Evolutionary conservation across 1,140 invertebrate species (phyloP), one percentile per base, ranked within the genome.

Genomic region (Magallana gigas): DNA sequence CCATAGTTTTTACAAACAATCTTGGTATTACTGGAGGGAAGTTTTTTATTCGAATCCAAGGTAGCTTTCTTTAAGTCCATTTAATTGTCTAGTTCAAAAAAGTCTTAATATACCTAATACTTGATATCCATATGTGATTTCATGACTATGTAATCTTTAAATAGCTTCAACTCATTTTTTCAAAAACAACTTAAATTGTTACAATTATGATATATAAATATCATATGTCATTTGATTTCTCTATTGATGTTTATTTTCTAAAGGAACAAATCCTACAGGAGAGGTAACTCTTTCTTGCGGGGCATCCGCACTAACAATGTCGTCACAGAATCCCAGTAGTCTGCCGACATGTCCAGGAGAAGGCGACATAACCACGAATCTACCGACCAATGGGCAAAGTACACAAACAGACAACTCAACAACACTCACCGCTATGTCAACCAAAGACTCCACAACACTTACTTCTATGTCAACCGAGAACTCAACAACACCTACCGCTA

Each of bases 31-130:
- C 16, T 71, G 86, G 56, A 11, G 86, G 86, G n/a, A 83, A 87
- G 29, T 87, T 68, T 76, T 84, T 87, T 14, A 57, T 87, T 16
- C 68, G 58, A 59, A 18, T 87, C 8, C 29, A 87, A 83, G 86
- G 86, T 87, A 71, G 23, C 23, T 23, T 23, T 23, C 23, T 23
- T 23, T 23, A 23, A 23, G 23, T 23, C 23, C 23, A 36, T 29
- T 18, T 64, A 14, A 60, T 16, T 12, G 59, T 9, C 59, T 16
- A 60, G 6, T 14, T 71, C 23, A 36, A 23, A 71, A 8, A 8
- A 29, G 11, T 23, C 23, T 23, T 23, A 23, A 23, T 23, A 23
- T 23, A 23, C 29, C 1, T 9, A 71, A 23, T n/a, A 68, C n/a
- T 14, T 8, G 62, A 8, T n/a, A 23, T 18, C 1, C n/a, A 18